Conservation (phyloP, 2,113 vertebrate species). For the Calyptomena viridis region DNA sequence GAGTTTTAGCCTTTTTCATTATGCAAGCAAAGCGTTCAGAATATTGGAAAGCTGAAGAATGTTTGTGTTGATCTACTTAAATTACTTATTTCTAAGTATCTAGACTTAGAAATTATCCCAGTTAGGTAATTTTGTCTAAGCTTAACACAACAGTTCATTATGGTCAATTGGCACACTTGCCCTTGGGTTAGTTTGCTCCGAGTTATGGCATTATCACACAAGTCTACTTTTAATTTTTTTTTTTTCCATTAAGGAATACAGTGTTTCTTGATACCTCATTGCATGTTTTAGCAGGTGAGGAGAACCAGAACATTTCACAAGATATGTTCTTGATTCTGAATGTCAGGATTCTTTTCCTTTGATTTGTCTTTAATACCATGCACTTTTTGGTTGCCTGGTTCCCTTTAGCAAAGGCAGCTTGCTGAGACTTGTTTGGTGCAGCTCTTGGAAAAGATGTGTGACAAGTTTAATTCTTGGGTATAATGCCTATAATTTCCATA, state of each 20-base stretch:
- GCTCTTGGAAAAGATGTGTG: neutral
- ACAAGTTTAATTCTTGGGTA: neutral
- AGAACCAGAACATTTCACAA: neutral
- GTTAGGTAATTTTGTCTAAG: slow-evolving; percentile 1
- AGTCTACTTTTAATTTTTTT: neutral
- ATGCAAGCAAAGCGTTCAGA: neutral
- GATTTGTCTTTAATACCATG: neutral
- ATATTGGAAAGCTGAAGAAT: neutral
- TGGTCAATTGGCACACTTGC: neutral
- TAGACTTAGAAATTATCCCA: neutral
- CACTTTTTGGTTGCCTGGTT: neutral
- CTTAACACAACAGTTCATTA: neutral
- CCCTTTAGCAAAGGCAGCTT: neutral
- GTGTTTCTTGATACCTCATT: neutral
- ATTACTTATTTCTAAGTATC: neutral
- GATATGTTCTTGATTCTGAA: neutral
- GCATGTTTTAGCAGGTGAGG: neutral
- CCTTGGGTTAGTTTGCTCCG: neutral
- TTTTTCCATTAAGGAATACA: neutral
- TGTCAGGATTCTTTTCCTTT: neutral
- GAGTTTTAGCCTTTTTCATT: slow-evolving; percentile 14
- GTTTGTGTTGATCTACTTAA: slow-evolving; percentile 27
- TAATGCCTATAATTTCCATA: neutral
- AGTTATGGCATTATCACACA: neutral
- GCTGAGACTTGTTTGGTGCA: neutral